Base-by-base conservation (phyloP, 2,888 invertebrate genomes). In the Cartodere bifasciata region DNA sequence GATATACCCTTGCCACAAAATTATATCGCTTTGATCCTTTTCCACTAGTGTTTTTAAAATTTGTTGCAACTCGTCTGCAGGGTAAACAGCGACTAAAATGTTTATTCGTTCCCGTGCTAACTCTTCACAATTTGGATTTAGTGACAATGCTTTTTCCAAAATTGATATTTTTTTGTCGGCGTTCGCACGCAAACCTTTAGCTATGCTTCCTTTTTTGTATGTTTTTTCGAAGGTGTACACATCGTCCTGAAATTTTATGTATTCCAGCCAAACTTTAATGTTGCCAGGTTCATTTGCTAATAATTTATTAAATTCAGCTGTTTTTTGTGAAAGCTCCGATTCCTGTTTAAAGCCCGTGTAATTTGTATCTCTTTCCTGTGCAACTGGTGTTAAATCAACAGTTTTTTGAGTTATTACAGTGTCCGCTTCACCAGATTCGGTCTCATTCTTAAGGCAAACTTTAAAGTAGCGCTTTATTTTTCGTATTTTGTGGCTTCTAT, bases 111-210 rank as follows among this genome's bases (percentile, higher is more conserved):
- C 57, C 22, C 64, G 50, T 22, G 74, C 55, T 13, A 79, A 53
- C 29, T 52, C 46, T 23, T 64, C 64, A 32, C 67, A 68, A 32
- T 63, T 58, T 3, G 64, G 58, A 57, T 76, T 75, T 23, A 62
- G 58, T 15, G 60, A 55, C 4, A 79, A 48, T 1, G 73, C 76
- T 48, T 67, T 68, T 31, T 75, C 71, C 4, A 75, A 50, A 24
- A 74, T 72, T 7, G 70, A 62, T 26, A 77, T 46, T 52, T 78
- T 74, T 31, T 70, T 66, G 47, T 75, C 67, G 12, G 56, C 59
- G 32, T 52, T 47, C n/a, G 58, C 60, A 33, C 56, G 44, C 25
- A 52, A 48, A 10, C 59, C 61, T 44, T 61, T 62, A 2, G 57
- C 62, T 27, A 57, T 53, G 35, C 58, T 57, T 2, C 59, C 60